A percentile compares a stretch with the other conserved stretches of the same genome.
Conservation (phyloP, 2,113 vertebrate genomes). For the Trematomus loennbergii region DNA sequence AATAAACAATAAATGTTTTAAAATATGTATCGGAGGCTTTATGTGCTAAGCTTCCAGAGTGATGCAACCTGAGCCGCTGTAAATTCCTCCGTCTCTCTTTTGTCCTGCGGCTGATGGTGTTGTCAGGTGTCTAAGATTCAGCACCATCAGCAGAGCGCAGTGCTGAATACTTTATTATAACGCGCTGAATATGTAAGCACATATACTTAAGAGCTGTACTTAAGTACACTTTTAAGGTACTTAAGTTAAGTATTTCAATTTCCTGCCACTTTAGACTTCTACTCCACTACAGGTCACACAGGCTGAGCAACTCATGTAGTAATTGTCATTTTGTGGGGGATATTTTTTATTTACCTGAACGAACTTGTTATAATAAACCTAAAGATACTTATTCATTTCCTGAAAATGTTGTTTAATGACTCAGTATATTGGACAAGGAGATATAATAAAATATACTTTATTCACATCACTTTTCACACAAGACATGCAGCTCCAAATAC, state of each 20-base stretch:
- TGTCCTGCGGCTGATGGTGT: conserved; percentile 19
- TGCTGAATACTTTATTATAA: conserved; percentile 31
- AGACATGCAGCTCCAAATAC: too few relatives aligned
- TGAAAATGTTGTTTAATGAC: neutral
- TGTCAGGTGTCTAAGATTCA: conserved; percentile 30
- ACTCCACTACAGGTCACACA: too few relatives aligned
- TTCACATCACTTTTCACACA: too few relatives aligned
- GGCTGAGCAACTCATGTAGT: too few relatives aligned
- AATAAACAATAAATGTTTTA: neutral
- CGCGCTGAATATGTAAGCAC: neutral
- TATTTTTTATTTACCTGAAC: too few relatives aligned
- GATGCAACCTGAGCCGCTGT: conserved; percentile 33
- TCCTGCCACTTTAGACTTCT: too few relatives aligned
- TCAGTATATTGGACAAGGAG: neutral
- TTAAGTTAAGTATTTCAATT: too few relatives aligned
- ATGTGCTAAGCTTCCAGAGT: neutral
- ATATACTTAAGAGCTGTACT: too few relatives aligned
- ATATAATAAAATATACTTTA: too few relatives aligned
- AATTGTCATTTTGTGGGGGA: too few relatives aligned
- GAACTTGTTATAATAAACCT: neutral
- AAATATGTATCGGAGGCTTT: neutral
- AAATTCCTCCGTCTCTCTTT: conserved; percentile 18
- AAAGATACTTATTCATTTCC: neutral
- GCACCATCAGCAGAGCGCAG: conserved; percentile 14
- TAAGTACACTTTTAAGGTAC: too few relatives aligned